Evolutionary conservation across 2,888 invertebrate genomes (phyloP).

Genomic region (Pterostichus niger): DNA sequence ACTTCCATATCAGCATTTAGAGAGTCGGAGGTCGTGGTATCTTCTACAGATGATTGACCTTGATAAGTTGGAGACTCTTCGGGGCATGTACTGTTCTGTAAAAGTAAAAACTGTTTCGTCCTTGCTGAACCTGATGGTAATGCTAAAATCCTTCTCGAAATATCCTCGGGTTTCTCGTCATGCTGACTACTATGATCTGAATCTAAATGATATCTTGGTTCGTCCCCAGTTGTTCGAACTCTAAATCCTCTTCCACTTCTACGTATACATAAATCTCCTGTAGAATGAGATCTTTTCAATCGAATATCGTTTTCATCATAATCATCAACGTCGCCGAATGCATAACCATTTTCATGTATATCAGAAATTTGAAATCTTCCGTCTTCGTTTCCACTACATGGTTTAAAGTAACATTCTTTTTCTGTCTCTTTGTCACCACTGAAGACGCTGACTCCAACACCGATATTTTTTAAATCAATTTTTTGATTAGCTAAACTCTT

Average conservation of each 20-base stretch:
- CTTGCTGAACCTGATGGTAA: constrained; percentile 74
- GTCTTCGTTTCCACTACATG: constrained; percentile 77
- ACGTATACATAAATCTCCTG: constrained; percentile 77
- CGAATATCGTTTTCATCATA: constrained; percentile 75
- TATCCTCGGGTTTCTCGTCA: constrained; percentile 79
- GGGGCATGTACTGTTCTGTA: constrained; percentile 72
- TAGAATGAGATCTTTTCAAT: constrained; percentile 78
- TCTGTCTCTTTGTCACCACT: constrained; percentile 73
- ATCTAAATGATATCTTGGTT: constrained; percentile 78
- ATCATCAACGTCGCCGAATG: constrained; percentile 74
- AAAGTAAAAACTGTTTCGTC: constrained; percentile 74
- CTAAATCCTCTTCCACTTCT: constrained; percentile 74
- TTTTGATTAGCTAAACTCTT: constrained; percentile 78
- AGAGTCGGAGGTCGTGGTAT: constrained; percentile 78
- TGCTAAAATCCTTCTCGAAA: constrained; percentile 75
- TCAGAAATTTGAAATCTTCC: constrained; percentile 79
- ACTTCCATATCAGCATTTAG: constrained; percentile 78
- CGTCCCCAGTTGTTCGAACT: constrained; percentile 74
- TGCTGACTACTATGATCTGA: constrained; percentile 79
- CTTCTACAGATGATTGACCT: constrained; percentile 77
- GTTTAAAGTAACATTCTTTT: constrained; percentile 75
- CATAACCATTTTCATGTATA: constrained; percentile 78
- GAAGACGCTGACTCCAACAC: constrained; percentile 72
- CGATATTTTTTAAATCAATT: constrained; percentile 76
- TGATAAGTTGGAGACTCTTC: constrained; percentile 74